Evolutionary conservation across 2,797 vertebrate species (phyloP).

Genomic region (Crenuchus spilurus): DNA sequence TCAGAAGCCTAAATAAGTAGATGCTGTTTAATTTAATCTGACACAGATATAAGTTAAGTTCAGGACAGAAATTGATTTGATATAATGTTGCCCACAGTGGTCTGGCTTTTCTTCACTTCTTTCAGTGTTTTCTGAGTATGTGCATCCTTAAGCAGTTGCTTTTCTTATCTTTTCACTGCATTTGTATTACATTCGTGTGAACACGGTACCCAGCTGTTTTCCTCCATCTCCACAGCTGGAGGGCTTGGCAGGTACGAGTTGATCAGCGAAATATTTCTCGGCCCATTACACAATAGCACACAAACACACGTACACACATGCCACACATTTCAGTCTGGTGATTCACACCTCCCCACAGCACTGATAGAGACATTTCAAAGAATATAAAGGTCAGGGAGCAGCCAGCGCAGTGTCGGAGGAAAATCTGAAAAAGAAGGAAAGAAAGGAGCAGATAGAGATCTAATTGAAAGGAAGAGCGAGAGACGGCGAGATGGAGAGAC

Average conservation of each 20-base stretch:
- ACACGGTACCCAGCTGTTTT: constrained; percentile 1
- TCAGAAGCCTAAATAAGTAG: no score
- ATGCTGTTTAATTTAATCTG: no score
- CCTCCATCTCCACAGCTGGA: constrained; percentile 11
- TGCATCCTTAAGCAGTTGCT: neutral
- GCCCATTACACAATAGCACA: neutral
- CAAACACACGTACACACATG: neutral
- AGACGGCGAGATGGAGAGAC: neutral
- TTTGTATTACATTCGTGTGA: neutral
- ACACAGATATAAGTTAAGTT: no score
- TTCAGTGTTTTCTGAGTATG: no score
- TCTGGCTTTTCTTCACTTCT: no score
- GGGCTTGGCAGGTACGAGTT: constrained; percentile 12
- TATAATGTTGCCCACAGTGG: no score
- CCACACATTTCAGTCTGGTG: constrained; percentile 2
- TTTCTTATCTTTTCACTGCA: neutral
- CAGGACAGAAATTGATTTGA: no score
- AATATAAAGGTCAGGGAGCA: constrained; percentile 9
- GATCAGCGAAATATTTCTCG: constrained; percentile 3
- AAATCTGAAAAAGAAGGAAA: neutral
- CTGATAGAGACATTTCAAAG: neutral
- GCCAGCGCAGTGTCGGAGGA: neutral
- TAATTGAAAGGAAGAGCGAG: neutral
- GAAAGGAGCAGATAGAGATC: neutral
- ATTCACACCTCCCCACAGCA: neutral